Evolutionary conservation across 1,140 invertebrate species (phyloP).

Genomic region (Melipona quadrifasciata): DNA sequence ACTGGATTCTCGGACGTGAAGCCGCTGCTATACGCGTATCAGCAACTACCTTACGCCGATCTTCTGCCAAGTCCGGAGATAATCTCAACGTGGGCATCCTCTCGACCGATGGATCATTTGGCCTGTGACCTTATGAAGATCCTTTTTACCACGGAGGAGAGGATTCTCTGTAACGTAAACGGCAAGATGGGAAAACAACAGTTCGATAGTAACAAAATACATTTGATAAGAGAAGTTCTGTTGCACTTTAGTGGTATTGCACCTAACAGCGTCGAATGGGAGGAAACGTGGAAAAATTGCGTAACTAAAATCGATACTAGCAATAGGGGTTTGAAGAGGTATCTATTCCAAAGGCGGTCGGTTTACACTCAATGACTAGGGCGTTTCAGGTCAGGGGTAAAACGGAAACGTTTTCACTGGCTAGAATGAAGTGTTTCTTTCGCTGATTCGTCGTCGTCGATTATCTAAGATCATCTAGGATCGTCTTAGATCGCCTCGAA

Average conservation of each 20-base stretch:
- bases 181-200: conserved; percentile 83
- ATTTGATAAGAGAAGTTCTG: conserved; percentile 80
- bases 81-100: conserved; percentile 80
- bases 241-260: conserved; percentile 79
- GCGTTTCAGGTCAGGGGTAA: conserved; percentile 77
- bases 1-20: conserved; percentile 74
- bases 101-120: conserved; percentile 81
- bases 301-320: conserved; percentile 83
- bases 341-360: conserved; percentile 79
- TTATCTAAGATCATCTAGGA: conserved; percentile 24
- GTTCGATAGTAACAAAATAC: conserved; percentile 81
- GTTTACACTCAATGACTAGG: conserved; percentile 80
- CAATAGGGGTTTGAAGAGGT: conserved; percentile 81
- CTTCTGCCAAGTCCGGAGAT: conserved; percentile 79
- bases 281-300: conserved; percentile 82
- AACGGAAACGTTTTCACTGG: conserved; percentile 79
- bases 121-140: conserved; percentile 82
- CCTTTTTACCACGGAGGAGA: conserved; percentile 81
- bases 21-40: conserved; percentile 76
- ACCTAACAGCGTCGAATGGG: conserved; percentile 79
- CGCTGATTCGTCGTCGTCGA: conserved; percentile 40
- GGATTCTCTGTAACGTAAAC: conserved; percentile 82
- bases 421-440: conserved; percentile 68
- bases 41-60: conserved; percentile 81
- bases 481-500: conserved; percentile 35